phyloP scores from a whole-genome alignment of 2,113 vertebrate genomes.

The Thalassarche chlororhynchos region DNA sequence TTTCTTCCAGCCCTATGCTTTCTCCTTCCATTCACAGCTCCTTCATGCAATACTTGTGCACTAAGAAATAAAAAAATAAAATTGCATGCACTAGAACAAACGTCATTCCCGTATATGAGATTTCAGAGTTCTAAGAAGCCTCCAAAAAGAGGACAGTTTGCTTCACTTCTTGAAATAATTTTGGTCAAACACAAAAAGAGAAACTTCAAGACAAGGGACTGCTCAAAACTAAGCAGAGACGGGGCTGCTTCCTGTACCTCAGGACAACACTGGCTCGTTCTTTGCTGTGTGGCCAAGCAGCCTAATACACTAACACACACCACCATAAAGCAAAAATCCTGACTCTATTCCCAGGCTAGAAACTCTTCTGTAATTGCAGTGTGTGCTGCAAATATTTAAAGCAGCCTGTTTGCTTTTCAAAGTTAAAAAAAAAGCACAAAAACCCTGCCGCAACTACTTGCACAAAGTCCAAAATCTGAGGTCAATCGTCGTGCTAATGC shows the following conservation, averaged over 20 bases:
- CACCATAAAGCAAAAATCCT: not conserved
- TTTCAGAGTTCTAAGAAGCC: not conserved
- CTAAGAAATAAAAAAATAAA: not conserved
- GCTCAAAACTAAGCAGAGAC: not conserved
- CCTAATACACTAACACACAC: not conserved
- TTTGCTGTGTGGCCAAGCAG: not conserved
- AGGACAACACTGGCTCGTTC: not conserved
- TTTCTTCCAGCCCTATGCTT: not conserved
- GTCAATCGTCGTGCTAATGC: not conserved
- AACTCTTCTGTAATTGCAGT: not conserved
- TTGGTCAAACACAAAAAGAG: not conserved
- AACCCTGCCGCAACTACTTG: not conserved
- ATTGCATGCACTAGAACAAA: not conserved
- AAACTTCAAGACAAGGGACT: not conserved
- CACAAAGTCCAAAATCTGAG: not conserved
- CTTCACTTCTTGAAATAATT: not conserved
- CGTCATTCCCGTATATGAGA: accelerated
- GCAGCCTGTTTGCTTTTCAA: not conserved
- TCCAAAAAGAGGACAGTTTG: not conserved
- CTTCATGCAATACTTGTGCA: not conserved
- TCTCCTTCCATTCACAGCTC: not conserved
- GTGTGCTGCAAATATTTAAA: not conserved
- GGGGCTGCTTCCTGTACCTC: not conserved
- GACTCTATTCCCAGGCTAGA: not conserved
- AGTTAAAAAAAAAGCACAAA: not conserved